Conservation (phyloP, 2,113 vertebrate species). For the Calypte anna region DNA sequence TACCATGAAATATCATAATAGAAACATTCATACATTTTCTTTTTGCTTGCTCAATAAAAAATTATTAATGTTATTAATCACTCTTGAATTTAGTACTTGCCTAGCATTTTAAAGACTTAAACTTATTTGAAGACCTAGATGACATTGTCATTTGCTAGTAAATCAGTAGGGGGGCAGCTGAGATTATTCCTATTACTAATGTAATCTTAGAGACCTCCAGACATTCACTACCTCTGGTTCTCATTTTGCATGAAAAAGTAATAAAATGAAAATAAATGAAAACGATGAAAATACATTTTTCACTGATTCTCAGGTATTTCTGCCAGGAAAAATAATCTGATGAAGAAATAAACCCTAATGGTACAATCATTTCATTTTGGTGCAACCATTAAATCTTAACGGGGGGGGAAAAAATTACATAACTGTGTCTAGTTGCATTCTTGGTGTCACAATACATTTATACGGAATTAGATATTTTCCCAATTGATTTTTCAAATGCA, state of each 20-base stretch:
- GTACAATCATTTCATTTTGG: background rate
- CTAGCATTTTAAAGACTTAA: background rate
- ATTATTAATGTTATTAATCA: background rate
- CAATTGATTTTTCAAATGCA: background rate
- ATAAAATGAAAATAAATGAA: background rate
- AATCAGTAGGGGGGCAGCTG: background rate
- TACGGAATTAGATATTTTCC: background rate
- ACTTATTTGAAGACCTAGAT: background rate
- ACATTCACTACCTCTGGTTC: background rate
- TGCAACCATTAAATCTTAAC: background rate
- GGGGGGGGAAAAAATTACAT: background rate
- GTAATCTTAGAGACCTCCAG: background rate
- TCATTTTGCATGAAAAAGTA: background rate
- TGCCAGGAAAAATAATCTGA: background rate
- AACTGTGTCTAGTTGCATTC: background rate
- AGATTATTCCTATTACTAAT: background rate
- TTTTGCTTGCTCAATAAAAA: background rate
- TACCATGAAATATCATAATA: background rate
- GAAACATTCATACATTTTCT: background rate
- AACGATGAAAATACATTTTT: background rate
- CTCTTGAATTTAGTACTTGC: background rate
- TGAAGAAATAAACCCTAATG: conserved; percentile 3
- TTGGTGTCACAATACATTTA: background rate
- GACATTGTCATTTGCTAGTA: background rate
- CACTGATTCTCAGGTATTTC: background rate